A percentile compares a stretch with the other conserved stretches of the same genome.
Conservation (phyloP, 1,140 invertebrate genomes). For the Telenomus remus region DNA sequence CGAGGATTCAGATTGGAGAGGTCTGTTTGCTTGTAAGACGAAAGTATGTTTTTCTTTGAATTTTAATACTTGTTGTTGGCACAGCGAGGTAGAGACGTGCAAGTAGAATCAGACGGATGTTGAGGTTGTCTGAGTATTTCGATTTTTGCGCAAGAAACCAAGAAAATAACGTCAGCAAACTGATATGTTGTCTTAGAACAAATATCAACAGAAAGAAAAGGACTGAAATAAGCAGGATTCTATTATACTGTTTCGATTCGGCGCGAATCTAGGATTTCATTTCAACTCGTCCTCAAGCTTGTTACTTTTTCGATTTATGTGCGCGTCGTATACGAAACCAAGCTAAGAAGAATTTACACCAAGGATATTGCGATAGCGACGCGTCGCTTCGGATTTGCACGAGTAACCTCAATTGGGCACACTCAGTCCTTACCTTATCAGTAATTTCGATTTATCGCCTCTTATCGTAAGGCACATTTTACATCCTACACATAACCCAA, state of each 20-base stretch:
- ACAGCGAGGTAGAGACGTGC: constrained; percentile 2
- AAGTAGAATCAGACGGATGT: constrained; percentile 38
- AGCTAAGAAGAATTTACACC: constrained; percentile 50
- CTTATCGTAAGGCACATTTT: constrained; percentile 66
- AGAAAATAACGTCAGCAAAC: constrained; percentile 46
- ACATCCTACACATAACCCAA: constrained; percentile 61
- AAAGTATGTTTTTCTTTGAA: constrained; percentile 35
- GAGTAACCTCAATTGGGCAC: constrained; percentile 25
- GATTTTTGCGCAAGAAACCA: constrained; percentile 33
- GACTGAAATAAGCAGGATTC: constrained; percentile 49
- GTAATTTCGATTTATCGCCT: constrained; percentile 66
- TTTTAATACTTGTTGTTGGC: constrained; percentile 40
- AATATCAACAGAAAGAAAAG: constrained; percentile 45
- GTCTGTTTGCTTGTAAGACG: constrained; percentile 23
- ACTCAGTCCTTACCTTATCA: constrained; percentile 61
- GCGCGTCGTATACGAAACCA: constrained; percentile 38
- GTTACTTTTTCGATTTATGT: constrained; percentile 58
- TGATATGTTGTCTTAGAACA: constrained; percentile 51
- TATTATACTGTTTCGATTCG: constrained; percentile 50
- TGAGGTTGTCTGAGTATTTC: constrained; percentile 25
- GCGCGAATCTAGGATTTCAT: constrained; percentile 50
- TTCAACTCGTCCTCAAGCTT: constrained; percentile 43
- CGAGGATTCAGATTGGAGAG: constrained; percentile 1
- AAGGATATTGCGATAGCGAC: constrained; percentile 33
- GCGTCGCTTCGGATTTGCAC: constrained; percentile 44